A percentile compares a stretch with the other conserved stretches of the same genome.
Conservation (phyloP, 2,113 vertebrate genomes). For the Pollachius pollachius region DNA sequence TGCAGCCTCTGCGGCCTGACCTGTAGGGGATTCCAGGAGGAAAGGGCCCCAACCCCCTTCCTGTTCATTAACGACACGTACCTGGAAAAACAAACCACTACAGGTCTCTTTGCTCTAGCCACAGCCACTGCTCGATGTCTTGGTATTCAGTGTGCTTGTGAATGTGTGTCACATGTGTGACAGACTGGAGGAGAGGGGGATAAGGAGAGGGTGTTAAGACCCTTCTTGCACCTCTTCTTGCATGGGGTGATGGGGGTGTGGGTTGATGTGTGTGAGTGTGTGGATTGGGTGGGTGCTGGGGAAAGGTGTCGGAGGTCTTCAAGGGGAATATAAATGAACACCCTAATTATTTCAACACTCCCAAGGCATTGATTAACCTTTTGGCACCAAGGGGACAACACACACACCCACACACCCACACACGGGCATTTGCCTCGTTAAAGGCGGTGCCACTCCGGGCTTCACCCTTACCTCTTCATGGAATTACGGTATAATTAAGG, state of each 20-base stretch:
- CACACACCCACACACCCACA: conserved; percentile 3
- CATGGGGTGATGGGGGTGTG: background rate
- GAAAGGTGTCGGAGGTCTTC: background rate
- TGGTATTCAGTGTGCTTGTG: too few species aligned
- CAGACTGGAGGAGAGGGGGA: too few species aligned
- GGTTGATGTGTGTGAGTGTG: conserved; percentile 10
- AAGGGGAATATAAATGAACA: background rate
- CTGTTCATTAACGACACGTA: too few species aligned
- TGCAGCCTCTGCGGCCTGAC: background rate
- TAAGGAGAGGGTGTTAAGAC: too few species aligned
- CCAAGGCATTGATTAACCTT: background rate
- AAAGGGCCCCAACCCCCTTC: too few species aligned
- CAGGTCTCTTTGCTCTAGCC: too few species aligned
- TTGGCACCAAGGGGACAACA: conserved; percentile 1
- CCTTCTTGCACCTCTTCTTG: too few species aligned
- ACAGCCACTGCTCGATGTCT: too few species aligned
- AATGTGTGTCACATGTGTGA: too few species aligned
- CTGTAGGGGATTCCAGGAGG: too few species aligned
- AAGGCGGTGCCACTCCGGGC: conserved; percentile 22
- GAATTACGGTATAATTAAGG: background rate
- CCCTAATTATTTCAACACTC: conserved; percentile 2
- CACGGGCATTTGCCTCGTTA: conserved; percentile 27
- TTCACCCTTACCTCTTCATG: conserved; percentile 5
- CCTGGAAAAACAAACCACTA: too few species aligned
- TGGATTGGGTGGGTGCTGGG: background rate